Percentiles rank a stretch among this genome's conserved stretches.
Conservation (phyloP, 2,888 invertebrate genomes). For the Lucinisca nassula region DNA sequence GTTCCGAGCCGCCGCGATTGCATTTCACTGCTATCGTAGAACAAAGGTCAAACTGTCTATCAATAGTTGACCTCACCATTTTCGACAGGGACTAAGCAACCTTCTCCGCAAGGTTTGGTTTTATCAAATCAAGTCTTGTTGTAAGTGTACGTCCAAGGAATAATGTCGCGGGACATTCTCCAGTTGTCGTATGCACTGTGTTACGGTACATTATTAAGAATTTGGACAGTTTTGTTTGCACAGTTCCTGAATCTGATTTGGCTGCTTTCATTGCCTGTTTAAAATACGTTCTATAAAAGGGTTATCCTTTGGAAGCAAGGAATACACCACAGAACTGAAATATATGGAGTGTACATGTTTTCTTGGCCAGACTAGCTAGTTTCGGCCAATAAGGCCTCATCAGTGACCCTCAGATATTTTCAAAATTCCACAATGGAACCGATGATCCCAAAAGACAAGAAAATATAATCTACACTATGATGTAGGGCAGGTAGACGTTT, state of each 20-base stretch:
- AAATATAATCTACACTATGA: too few relatives aligned
- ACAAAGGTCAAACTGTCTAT: conserved; percentile 19
- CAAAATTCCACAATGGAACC: too few relatives aligned
- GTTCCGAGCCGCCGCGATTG: conserved; percentile 16
- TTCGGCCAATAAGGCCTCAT: too few relatives aligned
- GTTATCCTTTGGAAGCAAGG: too few relatives aligned
- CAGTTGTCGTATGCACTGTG: conserved; percentile 27
- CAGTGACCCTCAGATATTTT: too few relatives aligned
- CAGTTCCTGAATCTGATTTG: not conserved
- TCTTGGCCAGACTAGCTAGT: too few relatives aligned
- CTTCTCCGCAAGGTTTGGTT: conserved; percentile 19
- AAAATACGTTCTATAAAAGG: too few relatives aligned
- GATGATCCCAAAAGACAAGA: too few relatives aligned
- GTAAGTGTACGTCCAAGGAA: conserved; percentile 65
- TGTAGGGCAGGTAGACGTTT: too few relatives aligned
- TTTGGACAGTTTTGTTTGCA: conserved; percentile 33
- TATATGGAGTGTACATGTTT: too few relatives aligned
- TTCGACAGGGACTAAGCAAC: conserved; percentile 31
- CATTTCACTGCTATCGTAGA: conserved; percentile 29
- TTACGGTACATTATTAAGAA: conserved; percentile 41
- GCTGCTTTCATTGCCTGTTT: conserved; percentile 62
- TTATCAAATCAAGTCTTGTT: conserved; percentile 28
- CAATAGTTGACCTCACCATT: conserved; percentile 18
- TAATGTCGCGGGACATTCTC: conserved; percentile 31
- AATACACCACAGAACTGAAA: too few relatives aligned